phyloP scores from a whole-genome alignment of 1,140 invertebrate species.

The Conus betulinus region DNA sequence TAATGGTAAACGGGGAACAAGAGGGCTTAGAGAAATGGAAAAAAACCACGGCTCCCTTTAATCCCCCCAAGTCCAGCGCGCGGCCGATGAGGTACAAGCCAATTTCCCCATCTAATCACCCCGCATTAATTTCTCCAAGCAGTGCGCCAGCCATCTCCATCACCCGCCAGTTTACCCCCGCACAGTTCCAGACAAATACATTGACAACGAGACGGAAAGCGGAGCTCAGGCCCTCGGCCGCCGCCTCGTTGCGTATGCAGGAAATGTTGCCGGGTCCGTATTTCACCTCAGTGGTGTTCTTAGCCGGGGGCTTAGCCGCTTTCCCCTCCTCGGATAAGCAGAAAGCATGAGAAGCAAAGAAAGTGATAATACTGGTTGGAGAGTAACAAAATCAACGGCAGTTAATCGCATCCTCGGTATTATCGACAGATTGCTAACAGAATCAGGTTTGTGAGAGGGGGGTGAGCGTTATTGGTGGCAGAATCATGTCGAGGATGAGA shows the following conservation, averaged over 20 bases:
- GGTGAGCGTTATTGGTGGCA: too few species aligned
- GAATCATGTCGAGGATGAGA: background rate
- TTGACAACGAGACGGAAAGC: conserved; percentile 47
- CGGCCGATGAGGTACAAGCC: conserved; percentile 47
- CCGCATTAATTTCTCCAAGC: conserved; percentile 47
- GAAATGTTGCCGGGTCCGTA: conserved; percentile 37
- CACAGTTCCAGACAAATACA: conserved; percentile 43
- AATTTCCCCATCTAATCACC: conserved; percentile 50
- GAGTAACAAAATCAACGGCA: conserved; percentile 36
- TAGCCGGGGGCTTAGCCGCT: conserved; percentile 30
- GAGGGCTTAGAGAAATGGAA: conserved; percentile 51
- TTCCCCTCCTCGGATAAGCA: conserved; percentile 34
- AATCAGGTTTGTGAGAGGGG: background rate
- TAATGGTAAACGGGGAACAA: conserved; percentile 45
- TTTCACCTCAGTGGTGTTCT: conserved; percentile 30
- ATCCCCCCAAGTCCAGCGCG: conserved; percentile 41
- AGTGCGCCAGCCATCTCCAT: conserved; percentile 30
- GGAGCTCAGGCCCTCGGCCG: conserved; percentile 15
- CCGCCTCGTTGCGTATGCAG: conserved; percentile 45
- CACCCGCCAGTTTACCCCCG: conserved; percentile 39
- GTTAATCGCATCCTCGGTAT: conserved; percentile 20
- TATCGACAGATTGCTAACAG: background rate
- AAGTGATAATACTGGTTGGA: conserved; percentile 36
- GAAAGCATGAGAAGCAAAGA: conserved; percentile 38
- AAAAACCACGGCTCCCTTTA: conserved; percentile 46